Evolutionary conservation across 2,113 vertebrate species (phyloP), one percentile per base, ranked within the genome.

Genomic region (Oostethus manadensis): DNA sequence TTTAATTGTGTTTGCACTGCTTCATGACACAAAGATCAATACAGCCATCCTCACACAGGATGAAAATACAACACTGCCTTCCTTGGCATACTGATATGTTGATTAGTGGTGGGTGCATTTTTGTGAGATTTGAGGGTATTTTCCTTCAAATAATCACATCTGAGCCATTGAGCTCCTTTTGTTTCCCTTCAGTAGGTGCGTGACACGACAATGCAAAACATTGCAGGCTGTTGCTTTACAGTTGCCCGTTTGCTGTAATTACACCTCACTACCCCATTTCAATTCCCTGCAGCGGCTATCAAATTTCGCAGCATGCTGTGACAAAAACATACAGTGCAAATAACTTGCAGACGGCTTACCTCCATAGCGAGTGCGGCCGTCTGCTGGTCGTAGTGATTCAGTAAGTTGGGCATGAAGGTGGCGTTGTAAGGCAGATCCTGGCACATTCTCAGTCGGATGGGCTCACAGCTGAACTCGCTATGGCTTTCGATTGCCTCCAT

Each of bases 331-430:
- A 56, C n/a, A 67, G 35, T 18, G 23, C 45, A 40, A 42, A 42
- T 3, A n/a, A n/a, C 43, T 17, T 0, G 10, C 20, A 63, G 48
- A 44, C 35, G 47, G 33, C 74, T 84, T 93, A 99, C 95, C 94
- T 99, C 97, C 96, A 98, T 99, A 4, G 97, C 96, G 35, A 98
- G 81, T 3, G 95, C 95, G 33, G 97, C 97, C 0, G 94, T 97
- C 67, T 98, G 94, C 83, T 99, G 97, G 88, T 99, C 96, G 1
- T 99, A 99, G 85, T 99, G 97, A 70, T 97, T 96, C 66, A 99
- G 92, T 62, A 97, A 91, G 86, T 99, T 99, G 83, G 96, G 97
- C 96, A 98, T 99, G 66, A 98, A 99, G 77, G 96, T 98, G 83
- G 84, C 90, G 84, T 99, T 99, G 80, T 98, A 98, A 81, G 95